Evolutionary conservation across 2,888 invertebrate genomes (phyloP).

Genomic region (Creontiades dilutus): DNA sequence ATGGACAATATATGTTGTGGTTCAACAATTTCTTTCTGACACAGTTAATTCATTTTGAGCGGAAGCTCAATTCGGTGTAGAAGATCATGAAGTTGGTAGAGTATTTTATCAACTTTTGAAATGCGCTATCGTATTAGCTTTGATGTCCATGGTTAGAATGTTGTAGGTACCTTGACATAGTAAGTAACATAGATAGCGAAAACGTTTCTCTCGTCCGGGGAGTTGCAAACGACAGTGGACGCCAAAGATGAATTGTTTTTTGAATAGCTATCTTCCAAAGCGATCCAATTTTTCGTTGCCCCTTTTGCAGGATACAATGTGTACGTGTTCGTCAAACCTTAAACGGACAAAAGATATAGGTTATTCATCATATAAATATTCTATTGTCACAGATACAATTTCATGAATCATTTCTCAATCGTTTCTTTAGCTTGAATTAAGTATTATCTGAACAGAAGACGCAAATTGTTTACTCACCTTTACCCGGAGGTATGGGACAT

Average conservation of each 20-base stretch:
- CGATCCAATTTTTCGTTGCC: constrained; percentile 93
- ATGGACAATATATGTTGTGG: no score
- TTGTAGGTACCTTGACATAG: constrained; percentile 84
- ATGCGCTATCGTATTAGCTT: no score
- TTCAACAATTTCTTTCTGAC: no score
- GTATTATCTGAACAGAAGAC: no score
- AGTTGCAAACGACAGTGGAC: constrained; percentile 81
- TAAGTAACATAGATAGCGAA: constrained; percentile 95
- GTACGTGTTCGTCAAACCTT: constrained; percentile 82
- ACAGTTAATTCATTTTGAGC: no score
- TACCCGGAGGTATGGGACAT: constrained; percentile 83
- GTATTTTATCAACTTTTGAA: no score
- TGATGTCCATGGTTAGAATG: no score
- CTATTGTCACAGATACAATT: neutral
- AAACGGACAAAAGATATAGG: neutral
- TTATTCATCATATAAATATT: neutral
- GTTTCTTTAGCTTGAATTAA: no score
- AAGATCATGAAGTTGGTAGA: no score
- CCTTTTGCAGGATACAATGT: constrained; percentile 86
- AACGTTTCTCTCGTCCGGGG: constrained; percentile 88
- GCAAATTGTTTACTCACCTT: constrained; percentile 35
- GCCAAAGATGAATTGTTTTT: constrained; percentile 82
- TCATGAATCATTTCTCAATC: no score
- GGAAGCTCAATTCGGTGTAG: no score
- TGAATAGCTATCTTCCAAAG: constrained; percentile 90